Evolutionary conservation across 2,888 invertebrate genomes (phyloP).

Genomic region (Himalopsyche japonica): DNA sequence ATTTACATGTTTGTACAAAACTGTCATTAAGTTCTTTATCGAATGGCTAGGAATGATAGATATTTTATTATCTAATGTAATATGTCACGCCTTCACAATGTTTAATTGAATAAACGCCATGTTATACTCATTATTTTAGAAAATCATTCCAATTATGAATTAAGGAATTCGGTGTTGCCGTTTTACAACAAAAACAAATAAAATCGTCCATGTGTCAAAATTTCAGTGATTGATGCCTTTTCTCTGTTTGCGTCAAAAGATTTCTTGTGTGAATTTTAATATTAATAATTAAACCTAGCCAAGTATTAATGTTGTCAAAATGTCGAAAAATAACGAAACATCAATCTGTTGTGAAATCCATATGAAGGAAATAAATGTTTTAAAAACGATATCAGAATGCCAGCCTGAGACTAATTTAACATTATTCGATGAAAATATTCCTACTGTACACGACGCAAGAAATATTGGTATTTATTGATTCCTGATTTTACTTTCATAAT

Average conservation of each 20-base stretch:
- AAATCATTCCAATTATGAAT: not conserved
- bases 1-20: too few species aligned
- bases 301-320: not conserved
- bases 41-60: too few species aligned
- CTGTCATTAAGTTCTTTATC: too few species aligned
- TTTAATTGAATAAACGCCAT: too few species aligned
- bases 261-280: not conserved
- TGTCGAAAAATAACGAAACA: not conserved
- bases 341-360: not conserved
- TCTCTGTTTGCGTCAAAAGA: not conserved
- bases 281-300: not conserved
- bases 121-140: too few species aligned
- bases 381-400: not conserved
- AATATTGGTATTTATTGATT: not conserved
- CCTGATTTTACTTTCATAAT: not conserved
- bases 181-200: not conserved
- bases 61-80: too few species aligned
- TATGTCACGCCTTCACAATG: too few species aligned
- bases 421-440: not conserved
- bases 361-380: not conserved
- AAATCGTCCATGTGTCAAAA: not conserved
- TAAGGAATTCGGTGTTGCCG: not conserved
- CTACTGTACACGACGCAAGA: not conserved
- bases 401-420: not conserved
- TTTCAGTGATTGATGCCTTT: not conserved